Base-by-base conservation (phyloP, 2,888 invertebrate genomes). In the Aleiodes alternator region DNA sequence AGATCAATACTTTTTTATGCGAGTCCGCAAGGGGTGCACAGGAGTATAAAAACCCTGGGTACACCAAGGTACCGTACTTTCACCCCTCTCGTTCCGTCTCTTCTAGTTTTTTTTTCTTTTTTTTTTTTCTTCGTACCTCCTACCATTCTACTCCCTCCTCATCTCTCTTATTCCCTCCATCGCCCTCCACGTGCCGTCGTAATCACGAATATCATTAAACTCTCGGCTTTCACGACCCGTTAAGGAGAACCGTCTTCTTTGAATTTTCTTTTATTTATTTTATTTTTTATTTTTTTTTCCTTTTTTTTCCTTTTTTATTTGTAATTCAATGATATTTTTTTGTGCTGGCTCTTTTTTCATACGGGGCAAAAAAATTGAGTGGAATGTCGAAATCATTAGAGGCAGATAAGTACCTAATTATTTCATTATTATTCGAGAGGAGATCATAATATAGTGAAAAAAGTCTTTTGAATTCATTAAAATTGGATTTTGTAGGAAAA, bases 191-290 rank as follows among this genome's bases (percentile, higher is more conserved):
- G 88, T 88, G 87, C 86, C 84, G 81, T 82, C 84, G 88, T 89
- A 89, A 89, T 89, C 88, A 89, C 88, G 88, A 89, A 89, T 88
- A 89, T 89, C 88, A 89, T 89, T 89, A 89, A 89, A 88, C 87
- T 88, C 88, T 87, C 86, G 86, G 84, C 84, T 87, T 84, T 85
- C 84, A 83, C 83, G 73, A 83, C 81, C 83, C 83, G 82, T 80
- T 72, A 76, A 64, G 64, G 64, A 64, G 43, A 48, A 59, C 59
- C 69, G 56, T 72, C 72, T 31, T 57, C 72, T 77, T 73, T 80
- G 68, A 77, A 73, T 77, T 76, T 78, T 70, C 72, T 56, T 70
- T 59, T 50, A 68, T 75, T 53, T 70, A 61, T 31, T 31, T 64
- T 66, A 43, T 69, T 48, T 64, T 69, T 38, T 55, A 71, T 70